Conservation (phyloP, 2,797 vertebrate species). For the Stomatorhinus walkeri region DNA sequence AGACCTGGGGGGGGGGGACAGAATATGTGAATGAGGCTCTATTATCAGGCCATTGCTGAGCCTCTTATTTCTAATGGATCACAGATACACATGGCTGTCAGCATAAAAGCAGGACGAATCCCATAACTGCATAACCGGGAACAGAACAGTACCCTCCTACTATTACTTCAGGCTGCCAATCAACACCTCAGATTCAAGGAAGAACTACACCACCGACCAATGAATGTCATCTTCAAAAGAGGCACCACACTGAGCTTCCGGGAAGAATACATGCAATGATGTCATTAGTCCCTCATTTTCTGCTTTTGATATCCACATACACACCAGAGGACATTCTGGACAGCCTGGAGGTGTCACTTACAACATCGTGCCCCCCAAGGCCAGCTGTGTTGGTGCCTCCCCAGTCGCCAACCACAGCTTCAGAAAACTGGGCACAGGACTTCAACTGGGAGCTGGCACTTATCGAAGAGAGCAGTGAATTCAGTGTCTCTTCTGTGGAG, state of each 20-base stretch:
- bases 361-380: conserved; percentile 72
- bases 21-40: conserved; percentile 46
- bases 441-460: conserved; percentile 69
- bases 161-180: neutral
- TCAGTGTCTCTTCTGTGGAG: conserved; percentile 68
- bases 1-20: conserved; percentile 68
- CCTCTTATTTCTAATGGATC: neutral
- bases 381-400: conserved; percentile 59
- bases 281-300: neutral
- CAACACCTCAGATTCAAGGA: neutral
- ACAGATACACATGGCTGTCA: neutral
- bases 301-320: neutral
- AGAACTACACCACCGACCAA: neutral
- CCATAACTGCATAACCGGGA: neutral
- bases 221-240: neutral
- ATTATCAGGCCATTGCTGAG: conserved; percentile 15
- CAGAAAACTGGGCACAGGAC: conserved; percentile 66
- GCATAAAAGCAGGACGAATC: neutral
- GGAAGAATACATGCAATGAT: neutral
- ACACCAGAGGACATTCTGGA: neutral
- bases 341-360: conserved; percentile 50
- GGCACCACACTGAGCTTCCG: neutral
- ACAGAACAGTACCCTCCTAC: neutral
- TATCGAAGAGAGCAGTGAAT: conserved; percentile 66
- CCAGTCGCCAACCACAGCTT: conserved; percentile 74